Evolutionary conservation across 2,113 vertebrate genomes (phyloP), one percentile per base, ranked within the genome.

Genomic region (Syngnathus typhle): DNA sequence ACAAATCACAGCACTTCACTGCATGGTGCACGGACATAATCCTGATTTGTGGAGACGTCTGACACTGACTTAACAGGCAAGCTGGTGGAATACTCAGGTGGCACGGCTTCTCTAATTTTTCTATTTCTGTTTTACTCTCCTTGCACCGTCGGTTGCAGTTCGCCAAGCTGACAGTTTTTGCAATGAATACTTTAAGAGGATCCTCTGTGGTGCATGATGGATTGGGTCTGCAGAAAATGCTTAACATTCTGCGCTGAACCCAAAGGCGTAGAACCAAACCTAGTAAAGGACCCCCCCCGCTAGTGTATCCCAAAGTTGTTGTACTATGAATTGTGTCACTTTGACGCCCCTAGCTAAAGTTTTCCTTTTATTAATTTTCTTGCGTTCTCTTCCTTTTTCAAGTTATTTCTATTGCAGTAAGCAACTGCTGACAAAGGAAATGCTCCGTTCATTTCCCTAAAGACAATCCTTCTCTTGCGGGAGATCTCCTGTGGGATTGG

Each of bases 141-240:
- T 13, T 12, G 65, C 71, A 65, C 72, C 68, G 72, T 66, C 3
- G 49, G 67, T 62, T 60, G 27, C 68, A 75, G 72, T 72, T 81
- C 71, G n/a, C 76, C 44, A 18, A 41, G 43, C 76, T 67, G 18
- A 58, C 75, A 69, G 51, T 49, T 79, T 79, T 65, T 9, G 6
- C 69, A 74, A 78, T 79, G 75, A 84, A 82, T 81, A 65, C 23
- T 19, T 78, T 84, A 62, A 61, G 51, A 78, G 74, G 75, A 78
- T 60, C 69, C 43, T 36, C 41, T 82, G 65, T 75, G 47, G 47
- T 72, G 36, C 71, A 67, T 80, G 83, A 81, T 82, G 76, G 79
- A 85, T 78, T 80, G 77, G 59, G 68, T 71, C 58, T 5, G 71
- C 8, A 27, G 51, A 68, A 81, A 69, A 76, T 47, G 58, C 65